Conservation (phyloP, 1,140 invertebrate genomes). For the Spodoptera frugiperda region DNA sequence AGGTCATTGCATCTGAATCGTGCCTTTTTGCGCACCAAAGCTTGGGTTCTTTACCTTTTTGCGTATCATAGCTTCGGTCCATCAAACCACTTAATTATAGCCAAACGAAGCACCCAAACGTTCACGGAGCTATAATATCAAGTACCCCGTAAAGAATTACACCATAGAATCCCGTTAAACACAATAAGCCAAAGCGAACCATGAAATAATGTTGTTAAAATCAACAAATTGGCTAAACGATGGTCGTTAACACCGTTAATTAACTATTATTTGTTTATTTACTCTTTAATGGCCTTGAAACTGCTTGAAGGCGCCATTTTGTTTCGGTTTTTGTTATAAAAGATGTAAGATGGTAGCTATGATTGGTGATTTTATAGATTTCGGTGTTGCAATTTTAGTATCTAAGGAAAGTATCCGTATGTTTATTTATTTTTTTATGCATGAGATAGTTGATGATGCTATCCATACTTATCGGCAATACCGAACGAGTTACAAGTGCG, state of each 20-base stretch:
- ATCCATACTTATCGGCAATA: too few species aligned
- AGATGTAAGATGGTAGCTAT: background rate
- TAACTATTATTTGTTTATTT: background rate
- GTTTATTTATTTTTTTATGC: too few species aligned
- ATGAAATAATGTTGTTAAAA: constrained; percentile 24
- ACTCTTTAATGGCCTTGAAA: background rate
- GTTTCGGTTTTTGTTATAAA: too few species aligned
- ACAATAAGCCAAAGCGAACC: constrained; percentile 4
- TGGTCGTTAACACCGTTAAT: background rate
- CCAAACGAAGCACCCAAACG: background rate
- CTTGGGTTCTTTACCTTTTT: too few species aligned
- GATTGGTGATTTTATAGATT: too few species aligned
- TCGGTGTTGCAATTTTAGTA: too few species aligned
- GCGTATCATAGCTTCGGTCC: too few species aligned
- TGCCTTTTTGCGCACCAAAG: too few species aligned
- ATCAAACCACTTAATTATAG: background rate
- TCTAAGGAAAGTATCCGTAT: too few species aligned
- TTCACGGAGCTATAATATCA: constrained; percentile 1
- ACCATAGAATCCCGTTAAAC: constrained; percentile 9
- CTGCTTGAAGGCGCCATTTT: background rate
- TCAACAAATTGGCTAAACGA: constrained; percentile 23
- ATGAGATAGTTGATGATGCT: too few species aligned
- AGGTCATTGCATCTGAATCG: too few species aligned
- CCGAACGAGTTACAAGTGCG: too few species aligned
- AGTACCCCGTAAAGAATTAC: background rate